Evolutionary conservation across 92 coral and sea anemone species (phyloP).

Genomic region (Parazoanthus swiftii): DNA sequence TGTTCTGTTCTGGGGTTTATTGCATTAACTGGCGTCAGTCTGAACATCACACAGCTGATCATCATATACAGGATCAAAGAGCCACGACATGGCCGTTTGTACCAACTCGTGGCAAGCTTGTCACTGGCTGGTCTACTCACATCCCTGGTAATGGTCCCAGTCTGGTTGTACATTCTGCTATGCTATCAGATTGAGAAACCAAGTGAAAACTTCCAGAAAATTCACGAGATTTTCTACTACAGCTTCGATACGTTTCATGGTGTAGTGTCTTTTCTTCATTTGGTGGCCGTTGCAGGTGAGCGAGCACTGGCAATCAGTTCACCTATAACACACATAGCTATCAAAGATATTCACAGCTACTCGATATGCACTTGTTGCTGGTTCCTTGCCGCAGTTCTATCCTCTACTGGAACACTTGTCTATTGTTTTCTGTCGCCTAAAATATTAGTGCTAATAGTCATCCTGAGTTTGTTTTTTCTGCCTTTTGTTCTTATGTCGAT

Average conservation of each 20-base stretch:
- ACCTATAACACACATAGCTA: slow-evolving; percentile 6
- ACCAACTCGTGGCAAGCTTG: slow-evolving; percentile 1
- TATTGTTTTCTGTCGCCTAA: slow-evolving; percentile 14
- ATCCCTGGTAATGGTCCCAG: neutral
- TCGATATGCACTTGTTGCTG: slow-evolving; percentile 3
- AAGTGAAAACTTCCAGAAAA: slow-evolving; percentile 19
- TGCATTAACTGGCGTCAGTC: neutral
- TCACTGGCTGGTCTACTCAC: slow-evolving; percentile 20
- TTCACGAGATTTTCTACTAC: slow-evolving; percentile 15
- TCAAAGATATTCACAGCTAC: slow-evolving; percentile 2
- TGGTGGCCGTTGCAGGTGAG: slow-evolving; percentile 4
- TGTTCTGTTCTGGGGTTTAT: neutral
- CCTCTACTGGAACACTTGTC: neutral
- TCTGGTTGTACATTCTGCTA: neutral
- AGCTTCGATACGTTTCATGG: slow-evolving; percentile 29
- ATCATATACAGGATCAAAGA: neutral
- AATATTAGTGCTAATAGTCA: neutral
- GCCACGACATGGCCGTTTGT: neutral
- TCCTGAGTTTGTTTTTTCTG: slow-evolving; percentile 12
- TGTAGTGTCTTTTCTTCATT: slow-evolving; percentile 1
- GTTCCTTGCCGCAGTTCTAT: neutral
- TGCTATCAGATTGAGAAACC: slow-evolving; percentile 12
- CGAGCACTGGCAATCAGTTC: slow-evolving; percentile 1
- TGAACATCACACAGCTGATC: neutral
- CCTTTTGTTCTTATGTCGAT: slow-evolving; percentile 3